Evolutionary conservation across 2,113 vertebrate species (phyloP).

Genomic region (Ictalurus furcatus): DNA sequence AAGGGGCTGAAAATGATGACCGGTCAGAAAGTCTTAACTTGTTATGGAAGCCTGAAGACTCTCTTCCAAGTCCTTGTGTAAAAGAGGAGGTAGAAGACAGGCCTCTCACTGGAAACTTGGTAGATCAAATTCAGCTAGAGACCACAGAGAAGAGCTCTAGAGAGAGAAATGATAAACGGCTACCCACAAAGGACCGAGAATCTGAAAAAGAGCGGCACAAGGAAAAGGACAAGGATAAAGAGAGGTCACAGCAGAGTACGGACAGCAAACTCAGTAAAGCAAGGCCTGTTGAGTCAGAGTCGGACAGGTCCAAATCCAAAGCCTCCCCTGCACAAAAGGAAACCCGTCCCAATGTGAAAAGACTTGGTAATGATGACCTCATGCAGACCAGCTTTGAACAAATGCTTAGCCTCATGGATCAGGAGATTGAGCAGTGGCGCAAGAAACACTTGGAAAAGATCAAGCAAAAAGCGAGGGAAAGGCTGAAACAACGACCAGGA

Average conservation of each 20-base stretch:
- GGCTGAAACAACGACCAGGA: constrained; percentile 83
- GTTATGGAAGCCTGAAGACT: constrained; percentile 68
- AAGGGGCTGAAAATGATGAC: constrained; percentile 73
- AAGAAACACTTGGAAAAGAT: constrained; percentile 98
- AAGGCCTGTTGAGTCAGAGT: constrained; percentile 71
- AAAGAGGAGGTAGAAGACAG: constrained; percentile 83
- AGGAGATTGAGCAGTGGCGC: constrained; percentile 98
- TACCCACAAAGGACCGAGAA: constrained; percentile 83
- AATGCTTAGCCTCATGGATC: constrained; percentile 96
- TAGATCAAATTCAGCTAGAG: constrained; percentile 80
- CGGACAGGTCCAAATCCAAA: constrained; percentile 83
- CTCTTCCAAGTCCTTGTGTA: constrained; percentile 61
- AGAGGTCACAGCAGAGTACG: constrained; percentile 80
- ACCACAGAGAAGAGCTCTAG: constrained; percentile 81
- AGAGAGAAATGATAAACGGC: constrained; percentile 85
- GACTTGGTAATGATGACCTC: constrained; percentile 94
- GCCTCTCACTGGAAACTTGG: constrained; percentile 71
- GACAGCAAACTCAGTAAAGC: constrained; percentile 72
- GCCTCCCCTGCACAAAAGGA: constrained; percentile 78
- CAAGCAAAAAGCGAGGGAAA: constrained; percentile 95
- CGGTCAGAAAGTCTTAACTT: constrained; percentile 61
- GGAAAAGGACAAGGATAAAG: constrained; percentile 87
- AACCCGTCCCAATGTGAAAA: constrained; percentile 89
- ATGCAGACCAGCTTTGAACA: constrained; percentile 99
- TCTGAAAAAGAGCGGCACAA: constrained; percentile 88